Evolutionary conservation across 2,888 invertebrate genomes (phyloP).

Genomic region (Ectobius pallidus): DNA sequence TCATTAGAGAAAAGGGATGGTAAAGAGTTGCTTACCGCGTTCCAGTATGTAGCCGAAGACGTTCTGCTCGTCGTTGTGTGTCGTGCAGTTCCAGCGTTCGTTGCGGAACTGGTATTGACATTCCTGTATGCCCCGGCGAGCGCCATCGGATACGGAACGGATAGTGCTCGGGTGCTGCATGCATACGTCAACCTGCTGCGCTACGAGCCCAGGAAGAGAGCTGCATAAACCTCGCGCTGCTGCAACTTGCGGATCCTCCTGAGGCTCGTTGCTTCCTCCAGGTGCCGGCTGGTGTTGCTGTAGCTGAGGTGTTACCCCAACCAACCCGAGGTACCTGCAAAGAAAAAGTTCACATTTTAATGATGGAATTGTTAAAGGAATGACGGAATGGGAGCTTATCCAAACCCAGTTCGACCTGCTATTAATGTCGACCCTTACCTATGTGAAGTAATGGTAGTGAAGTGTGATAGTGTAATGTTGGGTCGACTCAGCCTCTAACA

Average conservation of each 20-base stretch:
- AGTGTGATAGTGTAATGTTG: too few species aligned
- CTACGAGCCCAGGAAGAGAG: conserved; percentile 51
- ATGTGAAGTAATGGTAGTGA: too few species aligned
- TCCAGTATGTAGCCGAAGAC: conserved; percentile 60
- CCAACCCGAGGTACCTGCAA: conserved; percentile 51
- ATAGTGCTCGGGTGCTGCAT: conserved; percentile 59
- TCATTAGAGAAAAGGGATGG: background rate
- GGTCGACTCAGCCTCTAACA: too few species aligned
- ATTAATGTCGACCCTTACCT: too few species aligned
- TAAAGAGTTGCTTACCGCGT: conserved; percentile 53
- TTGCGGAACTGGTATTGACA: conserved; percentile 62
- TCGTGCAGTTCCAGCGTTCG: conserved; percentile 64
- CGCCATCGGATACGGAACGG: conserved; percentile 59
- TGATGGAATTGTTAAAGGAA: too few species aligned
- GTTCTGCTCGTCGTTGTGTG: conserved; percentile 51
- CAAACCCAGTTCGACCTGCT: too few species aligned
- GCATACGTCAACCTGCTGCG: conserved; percentile 57
- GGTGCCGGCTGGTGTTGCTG: conserved; percentile 45
- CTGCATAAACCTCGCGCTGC: conserved; percentile 50
- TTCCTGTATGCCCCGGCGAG: conserved; percentile 60
- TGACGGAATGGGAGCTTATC: too few species aligned
- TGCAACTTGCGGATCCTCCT: conserved; percentile 45
- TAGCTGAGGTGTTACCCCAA: conserved; percentile 46
- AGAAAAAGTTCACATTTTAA: background rate
- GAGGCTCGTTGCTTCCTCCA: conserved; percentile 35